Base-by-base conservation (phyloP, 2,888 invertebrate genomes). In the Nematopogon swammerdamellus region DNA sequence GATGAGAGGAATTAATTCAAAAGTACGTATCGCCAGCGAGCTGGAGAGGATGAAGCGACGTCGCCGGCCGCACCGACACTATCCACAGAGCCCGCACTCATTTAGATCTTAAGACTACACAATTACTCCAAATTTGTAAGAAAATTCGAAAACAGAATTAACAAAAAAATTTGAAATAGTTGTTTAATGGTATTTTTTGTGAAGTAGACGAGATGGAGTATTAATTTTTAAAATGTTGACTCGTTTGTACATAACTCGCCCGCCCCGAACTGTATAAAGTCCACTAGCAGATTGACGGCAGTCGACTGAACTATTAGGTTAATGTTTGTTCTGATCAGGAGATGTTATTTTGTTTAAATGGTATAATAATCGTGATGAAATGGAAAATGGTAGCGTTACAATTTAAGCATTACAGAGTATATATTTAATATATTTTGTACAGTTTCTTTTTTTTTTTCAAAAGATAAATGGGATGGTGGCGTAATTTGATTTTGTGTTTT, bases 351-450 rank as follows among this genome's bases (percentile, higher is more conserved):
- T 80, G 80, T 80, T 77, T 70, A 76, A 77, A 77, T 75, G 75
- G 72, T 77, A 76, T 75, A 75, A 72, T 76, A 73, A 76, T 73
- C 73, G 74, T 76, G 74, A 74, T 70, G 71, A 76, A 72, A 72
- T 45, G 45, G 46, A 50, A 76, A 75, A 71, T 76, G 67, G 75
- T 77, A 75, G 77, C 74, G 76, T 76, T 79, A 75, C 77, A 79
- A 76, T 76, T 77, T 76, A 77, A 80, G 79, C 77, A 74, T 75
- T 76, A 77, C 80, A 80, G 80, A 76, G 75, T 76, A 80, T 80
- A 79, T 79, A 77, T 79, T 77, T 77, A 76, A 79, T 80, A 80
- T 80, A 80, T 80, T 80, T 80, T 80, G 80, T 80, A 80, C 79
- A 76, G 80, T 79, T 76, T 76, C 77, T 79, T 79, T 80, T 76